phyloP scores from a whole-genome alignment of 2,888 invertebrate genomes.

The Salticus scenicus region DNA sequence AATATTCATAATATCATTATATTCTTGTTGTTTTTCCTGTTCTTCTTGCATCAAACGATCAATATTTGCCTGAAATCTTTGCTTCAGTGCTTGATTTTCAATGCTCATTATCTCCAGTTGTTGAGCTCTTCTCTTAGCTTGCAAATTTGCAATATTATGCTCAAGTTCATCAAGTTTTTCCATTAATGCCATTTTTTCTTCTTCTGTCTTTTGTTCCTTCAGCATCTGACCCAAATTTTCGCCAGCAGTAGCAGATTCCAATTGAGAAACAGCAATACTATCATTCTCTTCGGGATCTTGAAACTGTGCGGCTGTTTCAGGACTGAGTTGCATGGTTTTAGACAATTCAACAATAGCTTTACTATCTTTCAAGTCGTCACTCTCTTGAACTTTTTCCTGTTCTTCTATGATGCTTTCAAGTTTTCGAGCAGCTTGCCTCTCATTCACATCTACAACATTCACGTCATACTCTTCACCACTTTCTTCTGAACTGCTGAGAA shows the following conservation, averaged over 20 bases:
- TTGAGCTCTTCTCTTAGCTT: slow-evolving; percentile 84
- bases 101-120: slow-evolving; percentile 89
- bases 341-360: slow-evolving; percentile 73
- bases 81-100: slow-evolving; percentile 87
- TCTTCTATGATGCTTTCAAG: slow-evolving; percentile 54
- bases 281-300: slow-evolving; percentile 62
- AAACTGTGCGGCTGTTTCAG: slow-evolving; percentile 26
- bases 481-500: slow-evolving; percentile 87
- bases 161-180: slow-evolving; percentile 83
- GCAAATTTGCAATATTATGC: slow-evolving; percentile 85
- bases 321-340: slow-evolving; percentile 79
- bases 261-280: slow-evolving; percentile 59
- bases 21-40: slow-evolving; percentile 76
- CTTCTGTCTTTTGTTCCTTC: slow-evolving; percentile 61
- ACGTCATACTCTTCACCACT: slow-evolving; percentile 81
- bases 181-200: slow-evolving; percentile 73
- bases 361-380: slow-evolving; percentile 13
- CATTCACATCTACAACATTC: slow-evolving; percentile 86
- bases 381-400: slow-evolving; percentile 38
- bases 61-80: slow-evolving; percentile 87
- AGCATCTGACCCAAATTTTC: slow-evolving; percentile 56
- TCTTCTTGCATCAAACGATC: slow-evolving; percentile 86
- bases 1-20: slow-evolving; percentile 68
- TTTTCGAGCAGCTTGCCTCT: slow-evolving; percentile 79
- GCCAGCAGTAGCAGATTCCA: slow-evolving; percentile 58